Evolutionary conservation across 2,113 vertebrate genomes (phyloP).

Genomic region (Solenodon paradoxus): DNA sequence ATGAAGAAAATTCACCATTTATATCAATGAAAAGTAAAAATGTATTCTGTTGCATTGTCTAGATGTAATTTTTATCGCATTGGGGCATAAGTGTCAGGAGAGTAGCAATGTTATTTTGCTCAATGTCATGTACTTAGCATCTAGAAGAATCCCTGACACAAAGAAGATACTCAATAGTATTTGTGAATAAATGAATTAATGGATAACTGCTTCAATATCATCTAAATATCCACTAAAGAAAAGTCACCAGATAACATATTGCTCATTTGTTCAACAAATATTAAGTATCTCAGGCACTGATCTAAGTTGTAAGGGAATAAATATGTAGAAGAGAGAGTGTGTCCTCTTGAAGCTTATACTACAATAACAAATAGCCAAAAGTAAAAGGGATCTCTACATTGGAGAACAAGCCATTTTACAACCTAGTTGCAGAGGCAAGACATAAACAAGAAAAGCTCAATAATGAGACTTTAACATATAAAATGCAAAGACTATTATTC

Average conservation of each 20-base stretch:
- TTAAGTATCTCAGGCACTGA: not conserved
- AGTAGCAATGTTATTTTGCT: not conserved
- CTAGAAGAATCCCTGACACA: not conserved
- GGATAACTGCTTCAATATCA: not conserved
- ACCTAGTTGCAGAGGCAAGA: not conserved
- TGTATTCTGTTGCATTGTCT: not conserved
- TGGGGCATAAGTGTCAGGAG: not conserved
- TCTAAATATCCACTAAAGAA: not conserved
- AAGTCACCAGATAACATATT: not conserved
- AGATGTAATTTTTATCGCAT: not conserved
- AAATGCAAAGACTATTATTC: not conserved
- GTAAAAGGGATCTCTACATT: not conserved
- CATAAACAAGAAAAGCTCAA: conserved; percentile 1
- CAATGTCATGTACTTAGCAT: not conserved
- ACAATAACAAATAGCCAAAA: not conserved
- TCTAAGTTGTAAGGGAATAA: not conserved
- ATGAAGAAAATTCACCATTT: not conserved
- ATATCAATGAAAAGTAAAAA: not conserved
- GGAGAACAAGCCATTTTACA: not conserved
- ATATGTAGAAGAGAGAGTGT: not conserved
- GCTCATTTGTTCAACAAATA: conserved; percentile 17
- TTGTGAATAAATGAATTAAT: not conserved
- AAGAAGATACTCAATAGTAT: not conserved
- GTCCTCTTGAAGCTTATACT: not conserved
- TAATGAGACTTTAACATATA: not conserved